Conservation (phyloP, 1,140 invertebrate genomes). For the Scaptomyza graminum region DNA sequence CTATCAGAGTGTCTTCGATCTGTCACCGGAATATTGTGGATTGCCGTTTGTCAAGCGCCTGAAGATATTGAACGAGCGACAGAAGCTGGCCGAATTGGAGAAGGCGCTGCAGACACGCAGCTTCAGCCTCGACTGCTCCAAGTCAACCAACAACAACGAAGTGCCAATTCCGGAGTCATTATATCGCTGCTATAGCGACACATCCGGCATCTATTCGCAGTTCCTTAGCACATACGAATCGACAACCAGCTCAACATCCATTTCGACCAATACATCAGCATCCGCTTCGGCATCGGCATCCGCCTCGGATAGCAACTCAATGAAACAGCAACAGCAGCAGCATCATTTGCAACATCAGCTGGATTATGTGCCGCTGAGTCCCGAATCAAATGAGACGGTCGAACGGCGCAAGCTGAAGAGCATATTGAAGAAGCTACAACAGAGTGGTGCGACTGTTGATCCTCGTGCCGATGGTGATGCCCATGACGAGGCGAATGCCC, state of each 20-base stretch:
- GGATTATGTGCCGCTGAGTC: constrained; percentile 85
- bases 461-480: constrained; percentile 72
- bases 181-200: constrained; percentile 88
- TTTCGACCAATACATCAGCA: constrained; percentile 61
- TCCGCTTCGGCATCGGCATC: constrained; percentile 30
- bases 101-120: constrained; percentile 89
- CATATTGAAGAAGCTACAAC: constrained; percentile 90
- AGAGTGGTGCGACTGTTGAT: constrained; percentile 24
- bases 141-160: constrained; percentile 85
- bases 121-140: constrained; percentile 91
- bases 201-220: constrained; percentile 79
- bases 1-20: constrained; percentile 89
- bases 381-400: constrained; percentile 92
- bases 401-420: constrained; percentile 92
- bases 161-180: constrained; percentile 85
- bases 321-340: constrained; percentile 6
- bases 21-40: constrained; percentile 94
- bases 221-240: constrained; percentile 75
- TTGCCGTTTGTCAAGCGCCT: constrained; percentile 94
- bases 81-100: constrained; percentile 92
- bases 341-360: constrained; percentile 31
- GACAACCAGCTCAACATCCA: constrained; percentile 69
- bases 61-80: constrained; percentile 94
- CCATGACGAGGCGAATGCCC: constrained; percentile 85
- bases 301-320: constrained; percentile 76